A percentile compares a stretch with the other conserved stretches of the same genome.
These are phyloP conservation scores for Gila orcuttii DNA, from an alignment of 2,113 vertebrate genomes.

Conservation along the genomic window DNA sequence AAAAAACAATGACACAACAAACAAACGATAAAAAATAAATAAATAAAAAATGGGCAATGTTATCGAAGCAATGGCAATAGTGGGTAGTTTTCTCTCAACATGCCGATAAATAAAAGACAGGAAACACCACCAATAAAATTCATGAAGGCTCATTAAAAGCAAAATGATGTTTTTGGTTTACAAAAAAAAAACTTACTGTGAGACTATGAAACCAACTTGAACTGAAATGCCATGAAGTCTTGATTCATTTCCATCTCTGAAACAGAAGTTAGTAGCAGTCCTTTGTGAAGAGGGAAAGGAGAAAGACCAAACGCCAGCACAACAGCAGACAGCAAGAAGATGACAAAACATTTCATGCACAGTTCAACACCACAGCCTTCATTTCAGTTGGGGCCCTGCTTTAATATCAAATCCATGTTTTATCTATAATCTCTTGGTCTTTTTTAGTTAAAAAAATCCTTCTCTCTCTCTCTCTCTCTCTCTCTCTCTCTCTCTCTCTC, in stretches of 20 bases:
- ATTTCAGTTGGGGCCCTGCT: conserved; percentile 56
- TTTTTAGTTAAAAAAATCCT: conserved; percentile 9
- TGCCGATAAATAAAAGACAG: neutral
- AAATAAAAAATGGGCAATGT: neutral
- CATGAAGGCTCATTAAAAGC: neutral
- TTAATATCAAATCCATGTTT: conserved; percentile 2
- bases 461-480: too few species aligned
- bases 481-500: conserved; percentile 38
- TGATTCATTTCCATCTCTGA: conserved; percentile 71
- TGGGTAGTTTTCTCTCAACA: neutral
- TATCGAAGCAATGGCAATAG: neutral
- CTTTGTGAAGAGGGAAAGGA: conserved; percentile 37
- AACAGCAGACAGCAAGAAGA: conserved; percentile 64
- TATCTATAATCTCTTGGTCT: conserved; percentile 5
- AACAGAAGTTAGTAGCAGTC: conserved; percentile 68
- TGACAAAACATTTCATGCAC: conserved; percentile 73
- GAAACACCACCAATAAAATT: neutral
- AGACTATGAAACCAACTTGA: conserved; percentile 58
- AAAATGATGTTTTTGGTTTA: neutral
- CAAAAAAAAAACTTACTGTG: neutral
- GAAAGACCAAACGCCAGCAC: conserved; percentile 68
- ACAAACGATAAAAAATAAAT: neutral
- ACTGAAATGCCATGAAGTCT: conserved; percentile 70
- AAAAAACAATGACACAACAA: neutral
- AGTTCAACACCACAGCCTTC: conserved; percentile 64